These are phyloP conservation scores for Drosophila cognata DNA, from an alignment of 2,888 invertebrate genomes.

Conservation along the genomic window DNA sequence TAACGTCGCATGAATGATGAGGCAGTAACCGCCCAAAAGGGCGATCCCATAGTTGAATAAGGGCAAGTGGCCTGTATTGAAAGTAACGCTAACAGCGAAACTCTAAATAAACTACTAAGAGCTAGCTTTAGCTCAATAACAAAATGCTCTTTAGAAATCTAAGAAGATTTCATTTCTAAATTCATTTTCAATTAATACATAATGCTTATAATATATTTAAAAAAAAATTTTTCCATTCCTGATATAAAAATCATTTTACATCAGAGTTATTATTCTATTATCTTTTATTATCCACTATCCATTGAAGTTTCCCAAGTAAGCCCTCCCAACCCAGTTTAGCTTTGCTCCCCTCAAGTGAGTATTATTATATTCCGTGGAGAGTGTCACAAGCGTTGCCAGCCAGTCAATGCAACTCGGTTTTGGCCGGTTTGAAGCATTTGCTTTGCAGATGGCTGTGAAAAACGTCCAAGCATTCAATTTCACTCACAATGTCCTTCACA, in stretches of 20 bases:
- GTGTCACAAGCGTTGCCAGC: constrained; percentile 1
- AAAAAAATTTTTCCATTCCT: not conserved
- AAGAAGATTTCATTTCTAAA: not conserved
- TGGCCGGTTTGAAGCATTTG: not conserved
- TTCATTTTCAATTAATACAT: not conserved
- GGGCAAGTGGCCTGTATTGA: constrained; percentile 10
- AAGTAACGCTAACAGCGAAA: constrained; percentile 18
- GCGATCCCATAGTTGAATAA: constrained; percentile 22
- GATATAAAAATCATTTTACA: not conserved
- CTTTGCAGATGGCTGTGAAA: constrained; percentile 20
- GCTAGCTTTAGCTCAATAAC: not conserved
- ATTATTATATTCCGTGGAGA: not conserved
- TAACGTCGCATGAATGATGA: constrained; percentile 68
- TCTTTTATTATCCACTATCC: not conserved
- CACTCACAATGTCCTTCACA: constrained; percentile 73
- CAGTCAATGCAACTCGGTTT: constrained; percentile 5
- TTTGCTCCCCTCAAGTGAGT: not conserved
- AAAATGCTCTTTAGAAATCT: not conserved
- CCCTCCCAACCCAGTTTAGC: not conserved
- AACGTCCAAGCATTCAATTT: constrained; percentile 66
- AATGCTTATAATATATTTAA: not conserved
- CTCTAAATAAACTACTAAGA: not conserved
- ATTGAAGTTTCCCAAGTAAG: not conserved
- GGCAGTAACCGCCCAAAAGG: constrained; percentile 30
- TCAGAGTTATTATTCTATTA: not conserved